These are phyloP conservation scores for Semotilus atromaculatus DNA, from an alignment of 2,797 vertebrate genomes.

Conservation along the genomic window DNA sequence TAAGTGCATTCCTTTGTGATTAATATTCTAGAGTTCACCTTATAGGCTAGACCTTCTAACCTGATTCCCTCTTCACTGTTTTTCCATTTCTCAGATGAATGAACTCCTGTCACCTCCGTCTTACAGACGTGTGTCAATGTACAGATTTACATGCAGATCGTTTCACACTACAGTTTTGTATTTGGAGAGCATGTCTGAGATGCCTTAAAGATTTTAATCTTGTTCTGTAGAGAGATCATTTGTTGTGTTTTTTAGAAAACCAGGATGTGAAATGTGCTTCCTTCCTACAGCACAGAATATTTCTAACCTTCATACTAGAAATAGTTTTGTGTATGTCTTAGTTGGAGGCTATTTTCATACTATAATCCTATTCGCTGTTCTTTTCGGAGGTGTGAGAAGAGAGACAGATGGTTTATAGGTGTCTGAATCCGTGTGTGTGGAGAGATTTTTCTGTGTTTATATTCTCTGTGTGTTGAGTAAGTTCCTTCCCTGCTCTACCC, in stretches of 20 bases:
- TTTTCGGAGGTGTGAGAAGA: slow-evolving; percentile 56
- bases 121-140: slow-evolving; percentile 44
- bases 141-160: neutral
- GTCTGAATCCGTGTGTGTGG: slow-evolving; percentile 57
- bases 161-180: neutral
- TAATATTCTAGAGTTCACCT: slow-evolving; percentile 69
- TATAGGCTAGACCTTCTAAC: slow-evolving; percentile 60
- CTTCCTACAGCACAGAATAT: neutral
- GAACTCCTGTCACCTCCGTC: slow-evolving; percentile 31
- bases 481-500: slow-evolving; percentile 55
- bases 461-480: slow-evolving; percentile 67
- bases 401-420: slow-evolving; percentile 56
- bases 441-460: slow-evolving; percentile 70
- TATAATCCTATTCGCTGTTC: slow-evolving; percentile 35
- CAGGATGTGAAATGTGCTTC: neutral
- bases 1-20: slow-evolving; percentile 76
- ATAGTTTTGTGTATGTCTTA: neutral
- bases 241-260: neutral
- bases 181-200: neutral
- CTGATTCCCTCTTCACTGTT: neutral
- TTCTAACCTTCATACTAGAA: neutral
- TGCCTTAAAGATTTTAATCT: neutral
- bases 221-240: neutral
- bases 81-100: slow-evolving; percentile 35
- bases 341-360: neutral